phyloP scores from a whole-genome alignment of 2,888 invertebrate species.

The Sclerodermus sp. region DNA sequence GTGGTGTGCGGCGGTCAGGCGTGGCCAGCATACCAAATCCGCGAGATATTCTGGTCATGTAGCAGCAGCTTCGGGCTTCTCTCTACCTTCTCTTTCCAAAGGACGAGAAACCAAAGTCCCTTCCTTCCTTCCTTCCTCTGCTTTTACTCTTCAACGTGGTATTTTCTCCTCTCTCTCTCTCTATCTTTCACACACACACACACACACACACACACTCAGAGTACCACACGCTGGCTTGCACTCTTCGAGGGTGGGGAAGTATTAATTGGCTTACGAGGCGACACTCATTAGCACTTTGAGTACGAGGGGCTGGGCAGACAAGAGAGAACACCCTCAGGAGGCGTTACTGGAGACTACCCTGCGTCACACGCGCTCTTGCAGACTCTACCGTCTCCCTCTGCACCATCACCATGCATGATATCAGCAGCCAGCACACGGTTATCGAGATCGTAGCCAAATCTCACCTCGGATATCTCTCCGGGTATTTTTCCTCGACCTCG shows the following conservation, averaged over 20 bases:
- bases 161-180: slow-evolving; percentile 15
- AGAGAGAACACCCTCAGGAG: slow-evolving; percentile 32
- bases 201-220: too few species aligned
- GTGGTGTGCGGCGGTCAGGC: slow-evolving; percentile 48
- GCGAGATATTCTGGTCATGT: slow-evolving; percentile 57
- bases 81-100: background rate
- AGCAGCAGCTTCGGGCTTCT: slow-evolving; percentile 38
- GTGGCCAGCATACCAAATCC: slow-evolving; percentile 56
- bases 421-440: background rate
- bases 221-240: slow-evolving; percentile 1
- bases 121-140: too few species aligned
- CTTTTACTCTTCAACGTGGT: too few species aligned
- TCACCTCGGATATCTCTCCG: slow-evolving; percentile 1
- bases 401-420: background rate
- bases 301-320: slow-evolving; percentile 39
- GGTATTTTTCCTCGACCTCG: slow-evolving; percentile 3
- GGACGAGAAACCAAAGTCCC: too few species aligned
- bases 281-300: slow-evolving; percentile 59
- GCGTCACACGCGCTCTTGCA: too few species aligned
- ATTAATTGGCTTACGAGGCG: slow-evolving; percentile 59
- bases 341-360: too few species aligned
- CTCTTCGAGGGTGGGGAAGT: slow-evolving; percentile 32
- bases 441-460: slow-evolving; percentile 21
- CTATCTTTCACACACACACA: slow-evolving; percentile 3
- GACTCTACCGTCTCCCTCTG: slow-evolving; percentile 16